A percentile compares a stretch with the other conserved stretches of the same genome.
phyloP scores from a whole-genome alignment of 2,888 invertebrate genomes.

The Diplolepis rosae region DNA sequence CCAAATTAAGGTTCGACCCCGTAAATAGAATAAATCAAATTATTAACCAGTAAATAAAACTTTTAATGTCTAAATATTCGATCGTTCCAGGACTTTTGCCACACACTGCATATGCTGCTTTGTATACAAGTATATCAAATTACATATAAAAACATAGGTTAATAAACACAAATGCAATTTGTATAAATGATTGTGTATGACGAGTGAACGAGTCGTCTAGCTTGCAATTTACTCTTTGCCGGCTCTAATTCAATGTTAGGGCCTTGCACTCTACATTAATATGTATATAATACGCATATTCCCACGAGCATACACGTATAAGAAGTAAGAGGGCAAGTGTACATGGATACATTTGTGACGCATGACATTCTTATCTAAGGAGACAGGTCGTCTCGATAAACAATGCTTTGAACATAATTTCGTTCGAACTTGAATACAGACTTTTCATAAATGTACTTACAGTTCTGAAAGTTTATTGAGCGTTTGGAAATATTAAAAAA shows the following conservation, averaged over 20 bases:
- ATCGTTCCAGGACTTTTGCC: too few species aligned
- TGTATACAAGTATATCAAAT: too few species aligned
- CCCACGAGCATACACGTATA: background rate
- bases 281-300: background rate
- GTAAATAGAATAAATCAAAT: too few species aligned
- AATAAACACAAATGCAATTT: background rate
- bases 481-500: too few species aligned
- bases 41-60: too few species aligned
- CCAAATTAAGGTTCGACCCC: too few species aligned
- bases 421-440: background rate
- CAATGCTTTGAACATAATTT: background rate
- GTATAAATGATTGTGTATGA: background rate
- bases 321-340: background rate
- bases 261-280: conserved; percentile 31
- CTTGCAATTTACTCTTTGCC: background rate
- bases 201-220: background rate
- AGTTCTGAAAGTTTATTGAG: too few species aligned
- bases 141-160: too few species aligned
- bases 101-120: too few species aligned
- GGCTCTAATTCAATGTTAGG: conserved; percentile 35
- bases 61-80: too few species aligned
- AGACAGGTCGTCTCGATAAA: background rate
- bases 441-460: background rate
- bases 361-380: background rate
- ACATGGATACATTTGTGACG: background rate